Evolutionary conservation across 2,888 invertebrate species (phyloP).

Genomic region (Harpagoxenus sublaevis): DNA sequence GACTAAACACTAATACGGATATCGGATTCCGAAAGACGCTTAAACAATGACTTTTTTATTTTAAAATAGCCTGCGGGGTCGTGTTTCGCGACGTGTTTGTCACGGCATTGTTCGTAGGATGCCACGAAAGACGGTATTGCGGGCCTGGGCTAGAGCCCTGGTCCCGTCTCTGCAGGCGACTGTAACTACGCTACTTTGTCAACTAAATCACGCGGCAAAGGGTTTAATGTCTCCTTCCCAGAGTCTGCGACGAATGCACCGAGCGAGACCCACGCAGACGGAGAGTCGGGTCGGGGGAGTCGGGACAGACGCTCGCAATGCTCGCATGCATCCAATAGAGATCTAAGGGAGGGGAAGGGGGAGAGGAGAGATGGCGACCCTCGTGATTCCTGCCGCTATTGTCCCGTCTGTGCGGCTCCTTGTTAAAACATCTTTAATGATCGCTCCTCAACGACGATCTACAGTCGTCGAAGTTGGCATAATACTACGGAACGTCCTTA

Average conservation of each 20-base stretch:
- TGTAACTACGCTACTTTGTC: constrained; percentile 47
- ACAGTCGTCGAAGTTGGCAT: constrained; percentile 73
- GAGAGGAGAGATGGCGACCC: not conserved
- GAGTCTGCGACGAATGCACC: not conserved
- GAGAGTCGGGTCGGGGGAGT: not conserved
- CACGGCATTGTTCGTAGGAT: constrained; percentile 13
- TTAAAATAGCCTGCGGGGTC: constrained; percentile 32
- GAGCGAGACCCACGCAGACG: constrained; percentile 28
- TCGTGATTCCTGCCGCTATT: constrained; percentile 64
- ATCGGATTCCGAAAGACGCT: constrained; percentile 53
- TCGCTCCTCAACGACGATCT: constrained; percentile 71
- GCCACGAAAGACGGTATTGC: constrained; percentile 6
- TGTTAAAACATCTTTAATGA: constrained; percentile 77
- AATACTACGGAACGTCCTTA: constrained; percentile 71
- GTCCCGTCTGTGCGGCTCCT: constrained; percentile 70
- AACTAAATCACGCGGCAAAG: constrained; percentile 52
- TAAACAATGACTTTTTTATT: constrained; percentile 51
- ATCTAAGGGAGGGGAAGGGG: not conserved
- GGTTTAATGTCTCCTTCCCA: constrained; percentile 36
- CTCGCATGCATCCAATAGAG: constrained; percentile 27
- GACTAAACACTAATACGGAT: constrained; percentile 56
- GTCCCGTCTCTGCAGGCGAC: not conserved
- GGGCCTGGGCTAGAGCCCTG: not conserved
- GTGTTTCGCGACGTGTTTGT: constrained; percentile 37
- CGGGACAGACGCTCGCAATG: not conserved